Percentiles rank a stretch among this genome's conserved stretches.
Evolutionary conservation across 2,797 vertebrate species (phyloP).

Genomic region (Alauda arvensis): DNA sequence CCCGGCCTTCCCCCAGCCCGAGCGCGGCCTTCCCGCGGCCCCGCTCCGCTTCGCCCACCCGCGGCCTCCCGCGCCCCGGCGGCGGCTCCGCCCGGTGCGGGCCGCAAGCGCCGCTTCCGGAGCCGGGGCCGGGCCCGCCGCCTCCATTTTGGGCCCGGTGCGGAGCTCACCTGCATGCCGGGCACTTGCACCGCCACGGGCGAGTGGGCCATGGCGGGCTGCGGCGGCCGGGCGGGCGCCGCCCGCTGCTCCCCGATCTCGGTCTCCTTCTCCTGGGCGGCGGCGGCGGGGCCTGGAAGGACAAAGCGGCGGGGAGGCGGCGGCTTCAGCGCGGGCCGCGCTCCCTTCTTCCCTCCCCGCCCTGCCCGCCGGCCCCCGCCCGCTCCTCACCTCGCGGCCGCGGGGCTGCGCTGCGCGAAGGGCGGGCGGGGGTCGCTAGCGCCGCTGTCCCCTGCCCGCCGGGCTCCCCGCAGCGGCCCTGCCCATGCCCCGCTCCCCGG

Average conservation of each 20-base stretch:
- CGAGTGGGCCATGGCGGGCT: slow-evolving; percentile 76
- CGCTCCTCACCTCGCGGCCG: slow-evolving; percentile 5
- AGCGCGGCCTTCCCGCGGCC: neutral
- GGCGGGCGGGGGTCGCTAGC: neutral
- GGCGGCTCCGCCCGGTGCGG: neutral
- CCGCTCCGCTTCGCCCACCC: neutral
- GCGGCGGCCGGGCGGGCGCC: slow-evolving; percentile 41
- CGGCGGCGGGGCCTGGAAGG: slow-evolving; percentile 34
- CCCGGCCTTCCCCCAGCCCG: neutral
- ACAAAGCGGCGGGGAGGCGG: slow-evolving; percentile 12
- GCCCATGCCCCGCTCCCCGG: slow-evolving; percentile 45
- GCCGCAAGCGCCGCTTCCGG: neutral
- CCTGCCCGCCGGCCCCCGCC: neutral
- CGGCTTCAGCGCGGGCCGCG: slow-evolving; percentile 21
- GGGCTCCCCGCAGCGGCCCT: slow-evolving; percentile 7
- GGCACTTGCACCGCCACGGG: slow-evolving; percentile 78
- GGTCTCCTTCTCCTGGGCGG: slow-evolving; percentile 10
- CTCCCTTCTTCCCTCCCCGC: slow-evolving; percentile 29
- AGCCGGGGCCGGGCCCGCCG: neutral
- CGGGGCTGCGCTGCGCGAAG: neutral
- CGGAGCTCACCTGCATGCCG: slow-evolving; percentile 77
- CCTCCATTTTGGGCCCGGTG: slow-evolving; percentile 4
- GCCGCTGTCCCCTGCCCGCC: slow-evolving; percentile 28
- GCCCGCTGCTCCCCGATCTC: slow-evolving; percentile 34
- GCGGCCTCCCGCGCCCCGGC: neutral